phyloP scores from a whole-genome alignment of 2,113 vertebrate species.

The Gobiocypris rarus region DNA sequence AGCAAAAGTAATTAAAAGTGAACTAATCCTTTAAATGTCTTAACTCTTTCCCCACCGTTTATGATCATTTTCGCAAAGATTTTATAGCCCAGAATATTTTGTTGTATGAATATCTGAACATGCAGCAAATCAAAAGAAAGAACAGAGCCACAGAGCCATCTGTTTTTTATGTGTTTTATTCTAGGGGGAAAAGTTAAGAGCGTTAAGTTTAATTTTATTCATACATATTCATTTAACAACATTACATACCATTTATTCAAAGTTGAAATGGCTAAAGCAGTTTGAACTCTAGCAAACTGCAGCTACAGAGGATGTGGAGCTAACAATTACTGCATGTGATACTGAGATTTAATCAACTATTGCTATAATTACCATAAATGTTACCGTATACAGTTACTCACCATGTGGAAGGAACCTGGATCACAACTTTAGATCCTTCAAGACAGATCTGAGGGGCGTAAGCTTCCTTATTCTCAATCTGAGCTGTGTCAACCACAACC shows the following conservation, averaged over 20 bases:
- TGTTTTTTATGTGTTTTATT: no score
- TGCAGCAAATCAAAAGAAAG: no score
- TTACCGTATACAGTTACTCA: constrained; percentile 66
- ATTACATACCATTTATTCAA: no score
- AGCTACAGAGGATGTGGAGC: not conserved
- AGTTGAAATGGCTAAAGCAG: no score
- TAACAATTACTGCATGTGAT: not conserved
- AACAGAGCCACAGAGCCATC: no score
- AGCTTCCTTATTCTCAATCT: constrained; percentile 98
- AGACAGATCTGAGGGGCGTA: constrained; percentile 97
- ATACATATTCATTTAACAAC: not conserved
- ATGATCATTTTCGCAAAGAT: no score
- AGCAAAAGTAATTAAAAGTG: no score
- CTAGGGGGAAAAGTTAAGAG: not conserved
- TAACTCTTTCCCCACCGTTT: no score
- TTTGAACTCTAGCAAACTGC: not conserved
- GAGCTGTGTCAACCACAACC: constrained; percentile 98
- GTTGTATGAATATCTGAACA: no score
- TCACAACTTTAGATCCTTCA: constrained; percentile 92
- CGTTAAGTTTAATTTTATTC: not conserved
- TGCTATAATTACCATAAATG: not conserved
- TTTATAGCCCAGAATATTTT: no score
- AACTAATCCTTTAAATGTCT: no score
- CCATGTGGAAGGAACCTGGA: constrained; percentile 99
- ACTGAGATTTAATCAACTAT: not conserved